phyloP scores from a whole-genome alignment of 2,888 invertebrate species.

The Gnatocerus cornutus region DNA sequence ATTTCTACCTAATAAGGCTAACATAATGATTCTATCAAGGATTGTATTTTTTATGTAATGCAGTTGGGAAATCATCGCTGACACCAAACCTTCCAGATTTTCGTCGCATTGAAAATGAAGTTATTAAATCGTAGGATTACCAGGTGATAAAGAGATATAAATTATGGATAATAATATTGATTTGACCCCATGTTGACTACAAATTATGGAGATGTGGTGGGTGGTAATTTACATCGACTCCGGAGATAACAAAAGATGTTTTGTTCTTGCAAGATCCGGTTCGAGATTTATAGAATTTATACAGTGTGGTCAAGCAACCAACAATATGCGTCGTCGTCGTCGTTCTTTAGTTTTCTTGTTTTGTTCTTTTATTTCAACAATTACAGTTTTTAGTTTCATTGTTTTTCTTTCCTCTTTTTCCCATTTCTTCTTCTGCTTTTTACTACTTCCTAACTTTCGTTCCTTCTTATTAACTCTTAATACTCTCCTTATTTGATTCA shows the following conservation, averaged over 20 bases:
- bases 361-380: too few relatives aligned
- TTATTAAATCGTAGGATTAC: slow-evolving; percentile 5
- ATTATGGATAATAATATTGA: neutral
- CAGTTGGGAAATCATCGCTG: slow-evolving; percentile 15
- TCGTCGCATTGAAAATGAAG: slow-evolving; percentile 13
- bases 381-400: too few relatives aligned
- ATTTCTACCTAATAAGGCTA: slow-evolving; percentile 16
- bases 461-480: too few relatives aligned
- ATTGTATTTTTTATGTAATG: slow-evolving; percentile 17
- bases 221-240: slow-evolving; percentile 14
- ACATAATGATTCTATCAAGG: neutral
- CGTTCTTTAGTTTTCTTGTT: too few relatives aligned
- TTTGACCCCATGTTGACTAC: slow-evolving; percentile 6
- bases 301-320: neutral
- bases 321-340: too few relatives aligned
- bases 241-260: too few relatives aligned
- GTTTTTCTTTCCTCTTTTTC: too few relatives aligned
- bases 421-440: too few relatives aligned
- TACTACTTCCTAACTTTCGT: too few relatives aligned
- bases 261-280: too few relatives aligned
- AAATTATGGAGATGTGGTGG: slow-evolving; percentile 6
- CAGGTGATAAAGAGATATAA: slow-evolving; percentile 2
- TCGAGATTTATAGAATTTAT: too few relatives aligned
- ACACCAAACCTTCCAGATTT: neutral
- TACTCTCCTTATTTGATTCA: too few relatives aligned